phyloP scores from a whole-genome alignment of 2,888 invertebrate genomes.

The Eupithecia tripunctaria region DNA sequence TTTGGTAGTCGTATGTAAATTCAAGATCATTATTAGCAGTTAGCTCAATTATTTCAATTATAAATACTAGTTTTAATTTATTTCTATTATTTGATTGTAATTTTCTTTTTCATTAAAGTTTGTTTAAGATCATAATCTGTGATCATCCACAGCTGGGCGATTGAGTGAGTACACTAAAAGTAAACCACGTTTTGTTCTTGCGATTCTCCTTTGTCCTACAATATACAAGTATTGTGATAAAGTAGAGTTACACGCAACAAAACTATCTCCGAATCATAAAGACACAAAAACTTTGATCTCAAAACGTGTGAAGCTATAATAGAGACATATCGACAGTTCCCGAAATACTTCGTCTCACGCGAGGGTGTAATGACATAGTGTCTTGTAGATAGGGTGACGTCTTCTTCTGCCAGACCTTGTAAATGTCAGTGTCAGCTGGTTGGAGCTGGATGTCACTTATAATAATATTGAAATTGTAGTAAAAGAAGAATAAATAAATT shows the following conservation, averaged over 20 bases:
- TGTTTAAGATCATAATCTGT: no score
- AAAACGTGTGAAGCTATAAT: slow-evolving; percentile 26
- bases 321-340: slow-evolving; percentile 55
- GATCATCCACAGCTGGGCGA: no score
- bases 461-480: background rate
- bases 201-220: background rate
- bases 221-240: background rate
- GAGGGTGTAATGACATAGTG: slow-evolving; percentile 60
- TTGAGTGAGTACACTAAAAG: background rate
- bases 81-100: no score
- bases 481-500: background rate
- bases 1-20: no score
- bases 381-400: slow-evolving; percentile 44
- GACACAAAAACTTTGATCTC: slow-evolving; percentile 17
- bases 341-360: slow-evolving; percentile 63
- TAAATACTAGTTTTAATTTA: no score
- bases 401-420: slow-evolving; percentile 19
- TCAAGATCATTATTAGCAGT: no score
- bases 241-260: background rate
- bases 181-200: background rate
- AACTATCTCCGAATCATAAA: slow-evolving; percentile 12
- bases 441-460: background rate
- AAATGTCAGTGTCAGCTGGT: slow-evolving; percentile 7
- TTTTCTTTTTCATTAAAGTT: no score
- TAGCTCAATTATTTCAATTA: no score